phyloP scores from a whole-genome alignment of 2,888 invertebrate genomes.

The Pharmacophagus antenor region DNA sequence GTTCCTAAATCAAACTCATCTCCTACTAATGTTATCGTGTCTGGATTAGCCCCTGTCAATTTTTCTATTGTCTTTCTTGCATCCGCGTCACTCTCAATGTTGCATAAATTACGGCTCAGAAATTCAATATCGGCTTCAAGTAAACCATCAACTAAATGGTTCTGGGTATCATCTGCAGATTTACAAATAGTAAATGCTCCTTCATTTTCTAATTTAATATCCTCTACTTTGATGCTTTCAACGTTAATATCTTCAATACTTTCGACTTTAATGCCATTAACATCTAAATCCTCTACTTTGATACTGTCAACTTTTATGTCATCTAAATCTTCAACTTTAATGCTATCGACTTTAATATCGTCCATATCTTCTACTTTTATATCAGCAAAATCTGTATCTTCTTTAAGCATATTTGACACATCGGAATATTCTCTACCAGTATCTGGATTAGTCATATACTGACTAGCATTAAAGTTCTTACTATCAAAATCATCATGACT shows the following conservation, averaged over 20 bases:
- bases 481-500: slow-evolving; percentile 62
- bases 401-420: slow-evolving; percentile 58
- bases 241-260: slow-evolving; percentile 66
- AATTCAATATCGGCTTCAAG: slow-evolving; percentile 76
- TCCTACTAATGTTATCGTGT: slow-evolving; percentile 70
- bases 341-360: slow-evolving; percentile 70
- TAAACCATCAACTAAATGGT: slow-evolving; percentile 68
- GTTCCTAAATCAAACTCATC: slow-evolving; percentile 76
- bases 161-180: slow-evolving; percentile 60
- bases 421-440: slow-evolving; percentile 65
- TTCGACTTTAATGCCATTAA: slow-evolving; percentile 65
- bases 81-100: slow-evolving; percentile 76
- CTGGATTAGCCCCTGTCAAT: slow-evolving; percentile 71
- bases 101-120: slow-evolving; percentile 71
- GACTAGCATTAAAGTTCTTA: slow-evolving; percentile 63
- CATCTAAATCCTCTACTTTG: slow-evolving; percentile 68
- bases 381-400: slow-evolving; percentile 68
- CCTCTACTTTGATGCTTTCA: slow-evolving; percentile 67
- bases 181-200: slow-evolving; percentile 66
- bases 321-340: slow-evolving; percentile 69
- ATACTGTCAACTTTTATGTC: slow-evolving; percentile 68
- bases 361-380: slow-evolving; percentile 75
- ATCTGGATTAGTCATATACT: slow-evolving; percentile 61
- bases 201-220: slow-evolving; percentile 70
- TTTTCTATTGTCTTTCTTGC: slow-evolving; percentile 78